Percentiles rank a stretch among this genome's conserved stretches.
Conservation (phyloP, 2,888 invertebrate genomes). For the Drosophila quinaria region DNA sequence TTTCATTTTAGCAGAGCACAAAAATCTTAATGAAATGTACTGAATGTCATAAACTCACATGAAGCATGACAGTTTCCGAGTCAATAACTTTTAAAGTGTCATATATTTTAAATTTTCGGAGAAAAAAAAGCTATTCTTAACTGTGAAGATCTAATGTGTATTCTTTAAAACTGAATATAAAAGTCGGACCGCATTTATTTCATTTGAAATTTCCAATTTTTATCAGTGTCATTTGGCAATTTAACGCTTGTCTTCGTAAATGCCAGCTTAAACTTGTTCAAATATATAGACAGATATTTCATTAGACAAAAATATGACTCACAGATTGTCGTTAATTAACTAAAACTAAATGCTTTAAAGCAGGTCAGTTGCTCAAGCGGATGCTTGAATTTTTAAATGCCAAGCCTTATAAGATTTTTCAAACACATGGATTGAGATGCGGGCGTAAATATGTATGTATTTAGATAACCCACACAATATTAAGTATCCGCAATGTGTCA, state of each 20-base stretch:
- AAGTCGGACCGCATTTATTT: not conserved
- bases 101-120: too few relatives aligned
- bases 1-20: not conserved
- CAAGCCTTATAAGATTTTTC: slow-evolving; percentile 41
- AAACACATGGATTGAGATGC: slow-evolving; percentile 41
- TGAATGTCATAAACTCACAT: not conserved
- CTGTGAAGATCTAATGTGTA: not conserved
- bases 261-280: slow-evolving; percentile 18
- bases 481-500: slow-evolving; percentile 26
- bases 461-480: slow-evolving; percentile 35
- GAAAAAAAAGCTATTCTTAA: too few relatives aligned
- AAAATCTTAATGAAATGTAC: not conserved
- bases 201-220: not conserved
- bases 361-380: slow-evolving; percentile 58
- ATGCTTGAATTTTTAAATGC: slow-evolving; percentile 44
- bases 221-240: not conserved
- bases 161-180: not conserved
- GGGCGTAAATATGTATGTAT: slow-evolving; percentile 32
- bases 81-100: not conserved
- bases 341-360: slow-evolving; percentile 27
- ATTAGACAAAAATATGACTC: slow-evolving; percentile 24
- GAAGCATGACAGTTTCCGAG: not conserved
- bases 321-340: slow-evolving; percentile 24
- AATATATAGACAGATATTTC: slow-evolving; percentile 21
- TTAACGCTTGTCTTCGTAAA: not conserved